Evolutionary conservation across 2,113 vertebrate genomes (phyloP).

Genomic region (Nyctereutes procyonoides): DNA sequence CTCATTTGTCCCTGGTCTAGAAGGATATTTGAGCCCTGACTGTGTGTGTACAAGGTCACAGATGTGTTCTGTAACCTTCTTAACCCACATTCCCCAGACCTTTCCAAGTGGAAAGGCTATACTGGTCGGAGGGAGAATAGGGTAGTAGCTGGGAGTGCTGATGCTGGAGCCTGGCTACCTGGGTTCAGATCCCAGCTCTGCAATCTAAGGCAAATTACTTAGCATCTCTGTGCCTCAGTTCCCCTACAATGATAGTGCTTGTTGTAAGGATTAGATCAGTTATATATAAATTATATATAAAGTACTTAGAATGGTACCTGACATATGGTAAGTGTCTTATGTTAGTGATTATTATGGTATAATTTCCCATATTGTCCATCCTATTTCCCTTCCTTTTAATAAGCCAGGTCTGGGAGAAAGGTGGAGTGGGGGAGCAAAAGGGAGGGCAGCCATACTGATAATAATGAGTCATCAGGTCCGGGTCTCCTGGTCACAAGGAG

Average conservation of each 20-base stretch:
- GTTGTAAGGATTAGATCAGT: not conserved
- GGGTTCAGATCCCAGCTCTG: not conserved
- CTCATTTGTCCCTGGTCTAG: not conserved
- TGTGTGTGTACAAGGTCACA: conserved; percentile 7
- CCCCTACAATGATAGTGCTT: not conserved
- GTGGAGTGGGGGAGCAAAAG: not conserved
- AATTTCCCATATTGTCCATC: not conserved
- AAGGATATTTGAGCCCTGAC: not conserved
- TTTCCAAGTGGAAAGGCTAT: not conserved
- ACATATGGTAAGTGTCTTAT: not conserved
- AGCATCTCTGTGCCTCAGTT: not conserved
- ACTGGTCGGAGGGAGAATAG: not conserved
- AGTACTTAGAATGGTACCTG: not conserved
- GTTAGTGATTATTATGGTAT: not conserved
- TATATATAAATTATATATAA: not conserved
- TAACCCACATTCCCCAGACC: not conserved
- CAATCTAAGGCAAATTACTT: not conserved
- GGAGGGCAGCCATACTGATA: conserved; percentile 16
- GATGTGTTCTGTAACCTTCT: not conserved
- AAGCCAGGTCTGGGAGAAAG: not conserved
- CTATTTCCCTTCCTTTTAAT: not conserved
- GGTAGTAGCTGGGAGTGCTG: not conserved
- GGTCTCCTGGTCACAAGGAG: not conserved
- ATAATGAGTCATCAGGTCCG: not conserved
- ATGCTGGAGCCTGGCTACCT: not conserved